Conservation (phyloP, 2,113 vertebrate species). For the sheep (Ovis aries) region DNA sequence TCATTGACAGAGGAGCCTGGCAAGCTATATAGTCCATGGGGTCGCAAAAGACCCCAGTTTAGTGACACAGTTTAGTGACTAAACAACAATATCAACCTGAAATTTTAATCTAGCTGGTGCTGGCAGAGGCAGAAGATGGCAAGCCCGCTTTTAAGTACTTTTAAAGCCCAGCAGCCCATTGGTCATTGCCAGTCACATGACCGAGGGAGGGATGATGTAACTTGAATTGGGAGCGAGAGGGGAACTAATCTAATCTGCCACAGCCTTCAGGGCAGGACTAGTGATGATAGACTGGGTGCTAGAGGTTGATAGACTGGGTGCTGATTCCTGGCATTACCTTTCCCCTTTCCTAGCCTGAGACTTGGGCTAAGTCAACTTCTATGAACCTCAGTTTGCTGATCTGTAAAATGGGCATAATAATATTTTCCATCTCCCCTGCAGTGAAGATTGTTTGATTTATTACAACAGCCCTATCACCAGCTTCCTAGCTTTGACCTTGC, state of each 20-base stretch:
- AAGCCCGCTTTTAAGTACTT: neutral
- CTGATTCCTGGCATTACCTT: neutral
- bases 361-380: neutral
- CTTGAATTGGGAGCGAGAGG: neutral
- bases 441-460: neutral
- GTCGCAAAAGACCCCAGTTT: neutral
- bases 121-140: neutral
- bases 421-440: neutral
- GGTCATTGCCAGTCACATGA: neutral
- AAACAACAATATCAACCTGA: neutral
- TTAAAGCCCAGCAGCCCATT: neutral
- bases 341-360: neutral
- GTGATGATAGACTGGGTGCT: neutral
- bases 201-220: neutral
- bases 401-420: neutral
- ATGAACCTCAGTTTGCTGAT: neutral
- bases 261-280: neutral
- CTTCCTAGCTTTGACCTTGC: neutral
- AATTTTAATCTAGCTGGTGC: neutral
- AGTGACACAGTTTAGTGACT: neutral
- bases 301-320: neutral
- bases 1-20: neutral
- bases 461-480: neutral
- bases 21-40: neutral
- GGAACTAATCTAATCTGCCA: neutral